Conservation (phyloP, 2,888 invertebrate species). For the Leptinotarsa tumamoca region DNA sequence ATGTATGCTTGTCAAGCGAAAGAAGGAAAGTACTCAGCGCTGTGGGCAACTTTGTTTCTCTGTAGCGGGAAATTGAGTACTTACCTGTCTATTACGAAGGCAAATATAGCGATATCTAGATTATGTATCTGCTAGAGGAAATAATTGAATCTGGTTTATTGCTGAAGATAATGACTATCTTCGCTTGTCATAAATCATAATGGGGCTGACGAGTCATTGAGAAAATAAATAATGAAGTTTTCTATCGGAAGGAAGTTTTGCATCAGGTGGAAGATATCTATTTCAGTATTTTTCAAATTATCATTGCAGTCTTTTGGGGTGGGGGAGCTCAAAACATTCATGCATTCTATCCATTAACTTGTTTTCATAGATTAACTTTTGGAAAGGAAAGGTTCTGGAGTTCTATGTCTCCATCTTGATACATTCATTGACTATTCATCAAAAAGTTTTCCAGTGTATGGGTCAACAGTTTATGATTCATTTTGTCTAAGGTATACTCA, state of each 20-base stretch:
- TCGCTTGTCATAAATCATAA: slow-evolving; percentile 29
- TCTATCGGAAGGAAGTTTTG: background rate
- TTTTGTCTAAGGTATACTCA: too few species aligned
- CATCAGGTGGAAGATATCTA: background rate
- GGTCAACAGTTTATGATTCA: too few species aligned
- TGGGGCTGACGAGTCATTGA: background rate
- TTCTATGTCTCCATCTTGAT: too few species aligned
- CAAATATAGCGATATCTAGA: slow-evolving; percentile 43
- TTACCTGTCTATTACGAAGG: slow-evolving; percentile 41
- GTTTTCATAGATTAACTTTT: too few species aligned
- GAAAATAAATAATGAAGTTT: background rate
- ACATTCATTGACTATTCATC: too few species aligned
- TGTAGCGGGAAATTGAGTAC: slow-evolving; percentile 42
- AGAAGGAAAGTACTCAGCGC: slow-evolving; percentile 26
- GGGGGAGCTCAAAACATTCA: too few species aligned
- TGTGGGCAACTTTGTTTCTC: slow-evolving; percentile 35
- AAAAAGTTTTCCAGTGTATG: too few species aligned
- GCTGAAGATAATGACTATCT: slow-evolving; percentile 32
- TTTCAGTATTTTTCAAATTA: background rate
- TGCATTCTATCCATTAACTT: too few species aligned
- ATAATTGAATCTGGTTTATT: slow-evolving; percentile 41
- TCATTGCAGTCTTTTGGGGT: too few species aligned
- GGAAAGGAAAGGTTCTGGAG: too few species aligned
- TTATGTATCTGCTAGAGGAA: slow-evolving; percentile 41
- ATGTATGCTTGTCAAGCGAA: background rate